A percentile compares a stretch with the other conserved stretches of the same genome.
phyloP scores from a whole-genome alignment of 2,797 vertebrate genomes.

The Scleropages formosus region DNA sequence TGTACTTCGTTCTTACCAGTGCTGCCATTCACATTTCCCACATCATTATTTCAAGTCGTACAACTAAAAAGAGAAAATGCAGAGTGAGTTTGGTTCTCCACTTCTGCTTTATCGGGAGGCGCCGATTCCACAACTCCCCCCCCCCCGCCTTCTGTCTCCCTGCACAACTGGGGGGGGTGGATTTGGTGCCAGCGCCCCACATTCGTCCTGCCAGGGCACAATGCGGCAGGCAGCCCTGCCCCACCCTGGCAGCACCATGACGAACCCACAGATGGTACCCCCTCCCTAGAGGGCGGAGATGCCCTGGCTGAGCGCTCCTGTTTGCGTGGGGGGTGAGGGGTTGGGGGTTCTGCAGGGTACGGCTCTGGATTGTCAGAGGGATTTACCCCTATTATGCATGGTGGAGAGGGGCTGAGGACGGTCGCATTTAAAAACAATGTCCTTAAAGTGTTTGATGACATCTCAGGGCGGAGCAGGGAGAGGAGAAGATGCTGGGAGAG shows the following conservation, averaged over 20 bases:
- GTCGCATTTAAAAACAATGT: constrained; percentile 12
- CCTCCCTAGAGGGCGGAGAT: constrained; percentile 68
- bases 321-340: constrained; percentile 44
- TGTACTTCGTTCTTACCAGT: no score
- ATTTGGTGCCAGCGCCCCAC: neutral
- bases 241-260: constrained; percentile 75
- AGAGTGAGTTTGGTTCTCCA: neutral
- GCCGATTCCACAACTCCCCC: neutral
- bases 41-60: no score
- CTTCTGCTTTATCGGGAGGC: neutral
- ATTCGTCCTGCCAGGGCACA: constrained; percentile 13
- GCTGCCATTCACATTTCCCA: no score
- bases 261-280: constrained; percentile 78
- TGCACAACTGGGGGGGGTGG: neutral
- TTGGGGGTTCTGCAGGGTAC: constrained; percentile 49
- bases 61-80: no score
- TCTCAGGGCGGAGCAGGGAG: neutral
- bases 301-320: constrained; percentile 58
- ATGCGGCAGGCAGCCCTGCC: constrained; percentile 55
- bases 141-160: neutral
- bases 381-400: constrained; percentile 66
- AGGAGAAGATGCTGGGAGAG: constrained; percentile 22
- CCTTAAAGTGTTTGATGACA: neutral
- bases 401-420: constrained; percentile 51
- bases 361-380: constrained; percentile 58